Evolutionary conservation across 2,888 invertebrate genomes (phyloP).

Genomic region (Dynastes grantii): DNA sequence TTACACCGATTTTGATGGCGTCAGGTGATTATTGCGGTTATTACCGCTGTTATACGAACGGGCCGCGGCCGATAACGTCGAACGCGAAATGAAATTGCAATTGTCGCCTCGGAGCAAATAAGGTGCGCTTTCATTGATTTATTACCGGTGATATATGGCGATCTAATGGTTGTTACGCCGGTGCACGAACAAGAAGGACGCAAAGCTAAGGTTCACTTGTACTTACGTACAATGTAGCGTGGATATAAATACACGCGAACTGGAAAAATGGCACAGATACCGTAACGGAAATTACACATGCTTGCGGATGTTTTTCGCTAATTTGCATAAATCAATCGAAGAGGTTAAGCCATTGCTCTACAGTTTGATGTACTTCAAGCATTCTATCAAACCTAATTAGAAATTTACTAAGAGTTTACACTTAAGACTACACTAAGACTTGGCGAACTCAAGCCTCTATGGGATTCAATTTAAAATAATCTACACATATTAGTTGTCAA

Average conservation of each 20-base stretch:
- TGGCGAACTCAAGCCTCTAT: too few relatives aligned
- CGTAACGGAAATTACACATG: not conserved
- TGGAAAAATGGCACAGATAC: not conserved
- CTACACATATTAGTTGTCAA: too few relatives aligned
- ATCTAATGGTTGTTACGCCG: slow-evolving; percentile 41
- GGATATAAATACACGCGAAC: not conserved
- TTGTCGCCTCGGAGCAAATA: slow-evolving; percentile 46
- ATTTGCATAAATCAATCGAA: too few relatives aligned
- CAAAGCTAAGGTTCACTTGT: slow-evolving; percentile 2
- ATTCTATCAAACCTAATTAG: too few relatives aligned
- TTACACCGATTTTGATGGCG: slow-evolving; percentile 33
- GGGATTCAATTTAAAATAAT: too few relatives aligned
- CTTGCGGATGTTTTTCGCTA: too few relatives aligned
- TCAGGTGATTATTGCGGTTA: slow-evolving; percentile 41
- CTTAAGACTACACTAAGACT: too few relatives aligned
- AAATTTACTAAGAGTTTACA: too few relatives aligned
- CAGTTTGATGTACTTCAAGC: too few relatives aligned
- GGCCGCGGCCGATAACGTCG: slow-evolving; percentile 36
- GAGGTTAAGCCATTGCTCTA: too few relatives aligned
- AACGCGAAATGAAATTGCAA: slow-evolving; percentile 47
- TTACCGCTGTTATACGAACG: slow-evolving; percentile 33
- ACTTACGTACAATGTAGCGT: not conserved
- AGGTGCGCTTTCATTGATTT: slow-evolving; percentile 46
- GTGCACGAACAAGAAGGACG: slow-evolving; percentile 20
- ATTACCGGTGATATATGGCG: slow-evolving; percentile 41